Conservation (phyloP, 2,888 invertebrate species). For the Dryococelus australis region DNA sequence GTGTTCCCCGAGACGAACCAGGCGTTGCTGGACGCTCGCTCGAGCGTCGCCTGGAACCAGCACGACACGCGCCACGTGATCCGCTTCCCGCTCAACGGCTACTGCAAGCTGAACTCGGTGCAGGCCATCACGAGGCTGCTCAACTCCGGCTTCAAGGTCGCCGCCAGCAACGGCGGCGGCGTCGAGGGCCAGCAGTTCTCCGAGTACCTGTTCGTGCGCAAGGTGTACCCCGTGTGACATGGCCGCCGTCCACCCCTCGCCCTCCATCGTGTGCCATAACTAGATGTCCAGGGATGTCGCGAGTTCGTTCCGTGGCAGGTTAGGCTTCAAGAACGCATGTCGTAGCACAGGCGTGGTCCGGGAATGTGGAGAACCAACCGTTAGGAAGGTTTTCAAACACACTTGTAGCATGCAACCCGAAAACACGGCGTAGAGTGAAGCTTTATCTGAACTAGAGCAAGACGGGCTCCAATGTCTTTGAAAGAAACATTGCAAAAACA, state of each 20-base stretch:
- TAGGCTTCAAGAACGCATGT: too few relatives aligned
- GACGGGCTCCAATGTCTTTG: too few relatives aligned
- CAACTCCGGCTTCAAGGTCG: slow-evolving; percentile 79
- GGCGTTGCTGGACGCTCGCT: slow-evolving; percentile 79
- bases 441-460: too few relatives aligned
- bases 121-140: slow-evolving; percentile 84
- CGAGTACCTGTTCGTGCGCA: slow-evolving; percentile 82
- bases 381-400: too few relatives aligned
- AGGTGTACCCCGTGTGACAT: slow-evolving; percentile 48
- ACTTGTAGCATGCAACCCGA: too few relatives aligned
- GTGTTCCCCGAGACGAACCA: slow-evolving; percentile 79
- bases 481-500: too few relatives aligned
- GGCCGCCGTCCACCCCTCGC: neutral
- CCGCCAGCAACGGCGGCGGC: slow-evolving; percentile 85
- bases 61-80: slow-evolving; percentile 83
- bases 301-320: too few relatives aligned
- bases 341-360: too few relatives aligned
- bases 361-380: too few relatives aligned
- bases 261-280: slow-evolving; percentile 26
- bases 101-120: slow-evolving; percentile 88
- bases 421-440: too few relatives aligned
- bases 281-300: neutral
- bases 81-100: slow-evolving; percentile 85
- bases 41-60: slow-evolving; percentile 82
- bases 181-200: slow-evolving; percentile 91